Evolutionary conservation across 2,113 vertebrate genomes (phyloP).

Genomic region (Mastomys natalensis): DNA sequence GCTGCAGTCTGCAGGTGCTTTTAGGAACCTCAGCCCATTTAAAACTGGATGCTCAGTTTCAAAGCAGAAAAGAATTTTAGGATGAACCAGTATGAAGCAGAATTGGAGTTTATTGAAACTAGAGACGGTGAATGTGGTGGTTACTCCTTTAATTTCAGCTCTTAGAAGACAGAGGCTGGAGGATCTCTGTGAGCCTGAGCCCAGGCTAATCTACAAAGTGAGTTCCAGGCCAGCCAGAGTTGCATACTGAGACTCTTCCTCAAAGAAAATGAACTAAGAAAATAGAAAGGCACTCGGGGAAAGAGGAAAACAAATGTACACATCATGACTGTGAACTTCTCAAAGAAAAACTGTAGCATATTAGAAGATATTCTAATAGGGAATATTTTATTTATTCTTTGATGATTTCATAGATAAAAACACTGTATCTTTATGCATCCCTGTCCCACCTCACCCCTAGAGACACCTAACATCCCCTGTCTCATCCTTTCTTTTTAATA

Average conservation of each 20-base stretch:
- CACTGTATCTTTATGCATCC: background rate
- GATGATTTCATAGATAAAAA: background rate
- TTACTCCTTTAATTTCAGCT: background rate
- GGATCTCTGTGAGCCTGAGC: background rate
- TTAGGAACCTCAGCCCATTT: too few relatives aligned
- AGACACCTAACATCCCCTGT: background rate
- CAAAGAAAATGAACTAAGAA: background rate
- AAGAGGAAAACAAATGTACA: background rate
- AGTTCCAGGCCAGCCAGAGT: background rate
- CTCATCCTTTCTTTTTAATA: background rate
- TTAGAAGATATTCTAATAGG: background rate
- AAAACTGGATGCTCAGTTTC: background rate
- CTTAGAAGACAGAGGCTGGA: background rate
- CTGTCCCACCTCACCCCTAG: too few relatives aligned
- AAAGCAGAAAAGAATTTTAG: background rate
- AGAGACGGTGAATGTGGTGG: background rate
- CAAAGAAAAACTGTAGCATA: background rate
- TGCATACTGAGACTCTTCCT: background rate
- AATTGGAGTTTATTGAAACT: background rate
- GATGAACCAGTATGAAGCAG: background rate
- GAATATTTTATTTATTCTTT: background rate
- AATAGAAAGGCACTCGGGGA: background rate
- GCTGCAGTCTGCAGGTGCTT: background rate
- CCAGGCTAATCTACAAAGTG: background rate
- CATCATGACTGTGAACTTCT: background rate